Conservation (phyloP, 2,797 vertebrate genomes). For the Champsocephalus gunnari region DNA sequence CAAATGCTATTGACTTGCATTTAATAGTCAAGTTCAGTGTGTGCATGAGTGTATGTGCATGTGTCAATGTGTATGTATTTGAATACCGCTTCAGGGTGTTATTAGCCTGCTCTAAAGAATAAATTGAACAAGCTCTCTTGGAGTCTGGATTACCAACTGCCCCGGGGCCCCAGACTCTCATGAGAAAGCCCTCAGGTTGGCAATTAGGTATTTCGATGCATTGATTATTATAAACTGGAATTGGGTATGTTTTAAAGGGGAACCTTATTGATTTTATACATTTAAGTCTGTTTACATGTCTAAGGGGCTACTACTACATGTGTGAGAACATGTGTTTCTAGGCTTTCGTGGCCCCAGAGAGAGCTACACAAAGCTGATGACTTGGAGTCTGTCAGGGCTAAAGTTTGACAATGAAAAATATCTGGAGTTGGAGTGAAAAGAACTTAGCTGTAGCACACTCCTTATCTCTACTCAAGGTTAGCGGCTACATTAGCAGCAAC, state of each 20-base stretch:
- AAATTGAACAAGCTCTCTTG: background rate
- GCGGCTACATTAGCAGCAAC: fast-evolving
- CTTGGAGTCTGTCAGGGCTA: background rate
- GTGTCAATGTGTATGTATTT: background rate
- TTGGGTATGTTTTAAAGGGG: background rate
- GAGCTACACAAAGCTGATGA: background rate
- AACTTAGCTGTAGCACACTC: background rate
- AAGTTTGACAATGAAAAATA: background rate
- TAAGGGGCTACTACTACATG: background rate
- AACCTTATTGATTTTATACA: background rate
- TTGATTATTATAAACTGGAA: background rate
- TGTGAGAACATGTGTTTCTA: background rate
- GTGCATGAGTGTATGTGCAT: background rate
- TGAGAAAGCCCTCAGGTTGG: background rate
- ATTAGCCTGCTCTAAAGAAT: background rate
- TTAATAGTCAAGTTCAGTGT: background rate
- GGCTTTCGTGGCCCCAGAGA: background rate
- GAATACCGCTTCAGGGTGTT: background rate
- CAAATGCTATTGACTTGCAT: background rate
- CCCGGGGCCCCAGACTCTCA: background rate
- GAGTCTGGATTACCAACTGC: constrained; percentile 6
- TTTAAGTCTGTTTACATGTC: constrained; percentile 1
- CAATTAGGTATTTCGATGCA: background rate
- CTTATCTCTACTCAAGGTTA: background rate
- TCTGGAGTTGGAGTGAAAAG: too few relatives aligned